A percentile compares a stretch with the other conserved stretches of the same genome.
Conservation (phyloP, 2,113 vertebrate genomes). For the Callospermophilus lateralis region DNA sequence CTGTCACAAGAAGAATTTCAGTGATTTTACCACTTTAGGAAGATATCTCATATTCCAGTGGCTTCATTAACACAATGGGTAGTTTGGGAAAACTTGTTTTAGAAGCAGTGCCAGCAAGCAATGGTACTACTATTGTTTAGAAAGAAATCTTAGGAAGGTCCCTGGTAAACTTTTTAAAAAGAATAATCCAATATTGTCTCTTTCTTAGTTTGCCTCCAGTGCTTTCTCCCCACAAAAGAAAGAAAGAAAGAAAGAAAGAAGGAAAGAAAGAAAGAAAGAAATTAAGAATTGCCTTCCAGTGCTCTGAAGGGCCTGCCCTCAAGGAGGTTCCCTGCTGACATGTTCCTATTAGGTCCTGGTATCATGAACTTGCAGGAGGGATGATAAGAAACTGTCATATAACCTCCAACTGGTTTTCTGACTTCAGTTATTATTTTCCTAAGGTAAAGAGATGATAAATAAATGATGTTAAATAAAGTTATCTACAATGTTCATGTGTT, state of each 20-base stretch:
- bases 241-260: neutral
- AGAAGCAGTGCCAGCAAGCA: neutral
- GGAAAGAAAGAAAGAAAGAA: too few species aligned
- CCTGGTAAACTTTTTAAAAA: neutral
- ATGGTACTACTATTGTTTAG: neutral
- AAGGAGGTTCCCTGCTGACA: neutral
- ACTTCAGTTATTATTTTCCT: neutral
- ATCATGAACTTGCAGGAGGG: neutral
- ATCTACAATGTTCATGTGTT: neutral
- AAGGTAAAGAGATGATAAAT: neutral
- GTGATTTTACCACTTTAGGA: neutral
- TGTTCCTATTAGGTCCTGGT: neutral
- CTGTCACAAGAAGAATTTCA: neutral
- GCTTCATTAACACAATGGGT: neutral
- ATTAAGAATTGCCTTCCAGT: neutral
- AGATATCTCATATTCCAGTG: neutral
- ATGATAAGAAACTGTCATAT: neutral
- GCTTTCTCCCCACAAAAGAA: neutral
- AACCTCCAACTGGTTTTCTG: neutral
- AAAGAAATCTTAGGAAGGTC: neutral
- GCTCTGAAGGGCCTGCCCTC: neutral
- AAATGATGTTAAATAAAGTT: slow-evolving; percentile 8
- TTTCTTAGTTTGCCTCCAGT: neutral
- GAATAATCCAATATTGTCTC: neutral
- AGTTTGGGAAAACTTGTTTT: slow-evolving; percentile 16